Evolutionary conservation across 2,888 invertebrate genomes (phyloP).

Genomic region (Pinctada fucata): DNA sequence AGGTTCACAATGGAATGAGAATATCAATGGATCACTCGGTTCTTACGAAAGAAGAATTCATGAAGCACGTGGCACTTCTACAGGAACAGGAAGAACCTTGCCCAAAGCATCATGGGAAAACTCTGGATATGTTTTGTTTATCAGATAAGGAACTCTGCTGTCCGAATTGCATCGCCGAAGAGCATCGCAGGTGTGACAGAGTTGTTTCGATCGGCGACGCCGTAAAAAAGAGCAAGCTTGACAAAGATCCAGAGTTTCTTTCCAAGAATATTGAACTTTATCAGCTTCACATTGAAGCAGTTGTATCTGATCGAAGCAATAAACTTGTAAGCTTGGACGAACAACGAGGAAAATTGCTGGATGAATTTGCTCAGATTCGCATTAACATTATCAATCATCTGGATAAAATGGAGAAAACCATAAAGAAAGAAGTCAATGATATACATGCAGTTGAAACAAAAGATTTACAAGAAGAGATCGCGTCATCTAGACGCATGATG

Average conservation of each 20-base stretch:
- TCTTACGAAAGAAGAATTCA: slow-evolving; percentile 46
- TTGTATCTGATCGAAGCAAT: slow-evolving; percentile 45
- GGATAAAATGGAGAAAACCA: slow-evolving; percentile 55
- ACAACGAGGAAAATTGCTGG: slow-evolving; percentile 49
- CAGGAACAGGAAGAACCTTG: slow-evolving; percentile 54
- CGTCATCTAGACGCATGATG: slow-evolving; percentile 47
- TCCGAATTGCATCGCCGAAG: slow-evolving; percentile 51
- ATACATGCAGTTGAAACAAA: slow-evolving; percentile 52
- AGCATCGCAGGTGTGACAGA: slow-evolving; percentile 52
- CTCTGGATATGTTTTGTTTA: slow-evolving; percentile 49
- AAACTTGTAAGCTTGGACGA: slow-evolving; percentile 48
- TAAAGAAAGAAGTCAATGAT: slow-evolving; percentile 49
- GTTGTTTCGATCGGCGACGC: slow-evolving; percentile 48
- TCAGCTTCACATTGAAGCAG: slow-evolving; percentile 43
- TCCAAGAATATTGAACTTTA: slow-evolving; percentile 49
- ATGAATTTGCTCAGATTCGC: slow-evolving; percentile 51
- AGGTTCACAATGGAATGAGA: slow-evolving; percentile 53
- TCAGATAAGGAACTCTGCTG: slow-evolving; percentile 51
- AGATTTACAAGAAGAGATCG: slow-evolving; percentile 50
- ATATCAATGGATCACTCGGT: slow-evolving; percentile 53
- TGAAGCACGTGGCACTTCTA: slow-evolving; percentile 48
- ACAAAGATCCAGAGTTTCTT: slow-evolving; percentile 42
- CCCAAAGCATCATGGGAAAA: slow-evolving; percentile 44
- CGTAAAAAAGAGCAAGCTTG: slow-evolving; percentile 41
- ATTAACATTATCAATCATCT: slow-evolving; percentile 50